A percentile compares a stretch with the other conserved stretches of the same genome.
Evolutionary conservation across 2,113 vertebrate species (phyloP).

Genomic region (Dipodomys stephensi): DNA sequence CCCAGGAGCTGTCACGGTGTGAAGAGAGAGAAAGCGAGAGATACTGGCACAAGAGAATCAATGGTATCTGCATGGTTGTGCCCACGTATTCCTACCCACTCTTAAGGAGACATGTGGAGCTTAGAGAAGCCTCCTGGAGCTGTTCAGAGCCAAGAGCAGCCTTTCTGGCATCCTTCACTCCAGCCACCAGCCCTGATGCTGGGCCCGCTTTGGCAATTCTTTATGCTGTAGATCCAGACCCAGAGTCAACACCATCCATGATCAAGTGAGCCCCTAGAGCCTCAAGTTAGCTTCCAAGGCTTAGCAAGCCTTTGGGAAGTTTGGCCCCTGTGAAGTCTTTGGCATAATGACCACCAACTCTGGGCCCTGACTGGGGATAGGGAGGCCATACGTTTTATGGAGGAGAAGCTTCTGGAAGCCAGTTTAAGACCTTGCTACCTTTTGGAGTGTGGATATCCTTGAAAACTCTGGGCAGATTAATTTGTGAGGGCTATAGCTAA

Average conservation of each 20-base stretch:
- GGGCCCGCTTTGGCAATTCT: neutral
- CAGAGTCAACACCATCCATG: neutral
- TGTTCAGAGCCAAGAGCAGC: neutral
- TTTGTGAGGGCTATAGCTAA: neutral
- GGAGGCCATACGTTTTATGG: neutral
- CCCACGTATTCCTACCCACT: neutral
- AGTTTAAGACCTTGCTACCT: neutral
- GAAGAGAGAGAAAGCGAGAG: neutral
- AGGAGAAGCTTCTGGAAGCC: neutral
- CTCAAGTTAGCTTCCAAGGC: neutral
- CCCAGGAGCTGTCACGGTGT: neutral
- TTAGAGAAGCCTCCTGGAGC: neutral
- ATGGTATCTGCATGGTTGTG: fast-evolving
- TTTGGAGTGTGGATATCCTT: neutral
- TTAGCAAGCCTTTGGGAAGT: neutral
- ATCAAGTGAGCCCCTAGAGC: neutral
- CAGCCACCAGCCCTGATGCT: neutral
- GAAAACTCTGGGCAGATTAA: neutral
- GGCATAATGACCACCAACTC: neutral
- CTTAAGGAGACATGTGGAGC: neutral
- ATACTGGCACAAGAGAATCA: neutral
- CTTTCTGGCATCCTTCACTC: too few species aligned
- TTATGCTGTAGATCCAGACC: neutral
- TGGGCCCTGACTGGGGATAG: neutral
- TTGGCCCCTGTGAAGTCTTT: neutral